phyloP scores from a whole-genome alignment of 2,888 invertebrate genomes.

The Apocheima hispidaria region DNA sequence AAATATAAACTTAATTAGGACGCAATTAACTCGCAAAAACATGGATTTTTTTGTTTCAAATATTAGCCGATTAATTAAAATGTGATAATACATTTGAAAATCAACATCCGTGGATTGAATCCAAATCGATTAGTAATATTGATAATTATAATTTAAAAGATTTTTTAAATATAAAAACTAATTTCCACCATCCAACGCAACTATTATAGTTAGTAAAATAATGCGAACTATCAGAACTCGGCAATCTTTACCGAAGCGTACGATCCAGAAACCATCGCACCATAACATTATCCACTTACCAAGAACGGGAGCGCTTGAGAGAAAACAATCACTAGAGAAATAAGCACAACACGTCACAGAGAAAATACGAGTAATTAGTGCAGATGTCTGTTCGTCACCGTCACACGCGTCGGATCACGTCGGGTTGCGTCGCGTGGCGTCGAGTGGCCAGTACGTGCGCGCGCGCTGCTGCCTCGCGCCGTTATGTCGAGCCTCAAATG shows the following conservation, averaged over 20 bases:
- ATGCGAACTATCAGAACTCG: constrained; percentile 25
- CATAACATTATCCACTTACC: constrained; percentile 32
- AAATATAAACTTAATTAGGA: too few relatives aligned
- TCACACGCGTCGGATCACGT: constrained; percentile 55
- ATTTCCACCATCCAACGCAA: constrained; percentile 23
- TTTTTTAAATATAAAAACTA: constrained; percentile 22
- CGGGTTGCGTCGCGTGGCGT: constrained; percentile 46
- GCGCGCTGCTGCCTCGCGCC: constrained; percentile 64
- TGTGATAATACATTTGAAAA: neutral
- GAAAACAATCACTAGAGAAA: constrained; percentile 30
- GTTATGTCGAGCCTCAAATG: constrained; percentile 66
- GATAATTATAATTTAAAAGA: neutral
- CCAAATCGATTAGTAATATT: neutral
- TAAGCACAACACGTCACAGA: constrained; percentile 55
- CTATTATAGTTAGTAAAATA: constrained; percentile 9
- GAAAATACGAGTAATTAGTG: constrained; percentile 43
- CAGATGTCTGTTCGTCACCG: constrained; percentile 35
- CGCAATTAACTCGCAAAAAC: too few relatives aligned
- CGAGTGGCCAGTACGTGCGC: constrained; percentile 50
- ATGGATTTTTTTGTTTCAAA: too few relatives aligned
- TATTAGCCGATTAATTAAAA: too few relatives aligned
- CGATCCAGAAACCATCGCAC: constrained; percentile 28
- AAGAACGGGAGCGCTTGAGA: constrained; percentile 6
- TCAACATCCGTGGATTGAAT: neutral
- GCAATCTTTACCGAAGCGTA: constrained; percentile 31